These are phyloP conservation scores for Xenops minutus DNA, from an alignment of 2,797 vertebrate genomes.

Conservation along the genomic window DNA sequence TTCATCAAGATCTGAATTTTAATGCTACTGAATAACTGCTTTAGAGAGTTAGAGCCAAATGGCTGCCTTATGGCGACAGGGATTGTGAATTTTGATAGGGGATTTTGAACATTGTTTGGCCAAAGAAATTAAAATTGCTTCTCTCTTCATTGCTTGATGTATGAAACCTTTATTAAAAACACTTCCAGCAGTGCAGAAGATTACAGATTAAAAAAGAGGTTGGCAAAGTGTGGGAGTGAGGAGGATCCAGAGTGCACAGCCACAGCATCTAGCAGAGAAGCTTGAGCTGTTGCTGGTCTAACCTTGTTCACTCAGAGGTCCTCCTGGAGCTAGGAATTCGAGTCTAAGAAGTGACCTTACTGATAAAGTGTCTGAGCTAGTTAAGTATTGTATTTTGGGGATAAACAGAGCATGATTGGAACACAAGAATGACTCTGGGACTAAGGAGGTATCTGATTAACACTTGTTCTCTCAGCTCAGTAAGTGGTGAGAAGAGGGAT, in stretches of 20 bases:
- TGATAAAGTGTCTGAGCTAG: not conserved
- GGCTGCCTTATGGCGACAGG: not conserved
- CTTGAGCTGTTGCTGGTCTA: not conserved
- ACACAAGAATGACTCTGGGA: not conserved
- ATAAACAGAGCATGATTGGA: not conserved
- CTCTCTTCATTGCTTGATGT: fast-evolving
- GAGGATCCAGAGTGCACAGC: not conserved
- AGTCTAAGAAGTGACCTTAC: not conserved
- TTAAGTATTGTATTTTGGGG: not conserved
- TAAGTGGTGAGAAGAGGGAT: not conserved
- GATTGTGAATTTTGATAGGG: not conserved
- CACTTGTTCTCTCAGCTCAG: not conserved
- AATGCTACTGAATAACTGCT: not conserved
- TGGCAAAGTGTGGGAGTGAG: not conserved
- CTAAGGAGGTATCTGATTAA: not conserved
- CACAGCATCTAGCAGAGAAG: not conserved
- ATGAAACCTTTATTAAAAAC: not conserved
- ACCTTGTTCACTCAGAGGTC: not conserved
- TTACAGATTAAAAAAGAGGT: not conserved
- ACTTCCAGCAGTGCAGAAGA: not conserved
- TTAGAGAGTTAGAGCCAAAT: not conserved
- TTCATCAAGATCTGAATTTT: not conserved
- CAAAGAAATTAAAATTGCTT: not conserved
- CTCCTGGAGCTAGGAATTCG: not conserved
- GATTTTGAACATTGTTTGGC: not conserved